Conservation (phyloP, 2,888 invertebrate genomes). For the Thecophora atra region DNA sequence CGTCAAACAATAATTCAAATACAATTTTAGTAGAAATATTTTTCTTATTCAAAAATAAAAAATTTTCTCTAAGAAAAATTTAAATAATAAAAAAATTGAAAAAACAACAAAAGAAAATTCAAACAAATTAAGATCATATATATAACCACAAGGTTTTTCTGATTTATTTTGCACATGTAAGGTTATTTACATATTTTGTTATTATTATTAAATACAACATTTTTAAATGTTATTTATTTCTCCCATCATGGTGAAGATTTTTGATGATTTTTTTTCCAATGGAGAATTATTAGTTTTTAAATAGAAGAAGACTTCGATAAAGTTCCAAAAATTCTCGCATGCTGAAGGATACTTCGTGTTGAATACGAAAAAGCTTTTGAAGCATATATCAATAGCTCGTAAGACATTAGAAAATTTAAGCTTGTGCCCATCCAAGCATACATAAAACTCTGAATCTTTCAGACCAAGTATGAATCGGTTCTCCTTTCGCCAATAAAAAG, state of each 20-base stretch:
- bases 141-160: neutral
- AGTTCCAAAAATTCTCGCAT: conserved; percentile 30
- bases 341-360: conserved; percentile 27
- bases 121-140: neutral
- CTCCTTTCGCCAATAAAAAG: conserved; percentile 5
- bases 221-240: neutral
- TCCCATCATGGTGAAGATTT: conserved; percentile 19
- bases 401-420: conserved; percentile 22
- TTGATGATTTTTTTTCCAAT: neutral
- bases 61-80: neutral
- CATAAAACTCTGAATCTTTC: conserved; percentile 21
- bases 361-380: conserved; percentile 30
- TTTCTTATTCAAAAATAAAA: neutral
- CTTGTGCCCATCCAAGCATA: conserved; percentile 26
- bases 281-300: conserved; percentile 7
- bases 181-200: neutral
- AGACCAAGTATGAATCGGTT: conserved; percentile 18
- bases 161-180: too few species aligned
- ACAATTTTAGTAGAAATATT: neutral
- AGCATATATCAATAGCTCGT: conserved; percentile 22
- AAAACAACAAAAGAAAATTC: neutral
- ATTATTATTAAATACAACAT: neutral
- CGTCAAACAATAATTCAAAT: neutral
- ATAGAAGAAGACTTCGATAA: conserved; percentile 24
- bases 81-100: neutral